phyloP scores from a whole-genome alignment of 2,888 invertebrate species.

The Parnassius smintheus region DNA sequence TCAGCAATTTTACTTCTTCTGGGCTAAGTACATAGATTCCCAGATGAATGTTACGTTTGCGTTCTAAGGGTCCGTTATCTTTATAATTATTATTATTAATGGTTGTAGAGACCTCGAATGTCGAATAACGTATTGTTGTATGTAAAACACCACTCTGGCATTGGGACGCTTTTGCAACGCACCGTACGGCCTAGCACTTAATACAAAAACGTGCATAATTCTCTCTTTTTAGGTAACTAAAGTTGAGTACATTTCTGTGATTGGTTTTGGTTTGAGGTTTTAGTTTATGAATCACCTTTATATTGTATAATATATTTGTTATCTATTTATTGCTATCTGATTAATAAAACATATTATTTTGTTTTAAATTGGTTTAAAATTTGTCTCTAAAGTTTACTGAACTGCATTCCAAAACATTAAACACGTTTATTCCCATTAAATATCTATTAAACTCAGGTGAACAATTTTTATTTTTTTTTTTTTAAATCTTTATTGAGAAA shows the following conservation, averaged over 20 bases:
- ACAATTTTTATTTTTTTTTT: not conserved
- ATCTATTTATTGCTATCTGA: conserved; percentile 6
- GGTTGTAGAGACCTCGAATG: too few relatives aligned
- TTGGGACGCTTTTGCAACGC: too few relatives aligned
- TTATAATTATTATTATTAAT: too few relatives aligned
- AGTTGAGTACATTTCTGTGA: conserved; percentile 31
- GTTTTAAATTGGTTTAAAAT: conserved; percentile 8
- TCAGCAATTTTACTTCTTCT: too few relatives aligned
- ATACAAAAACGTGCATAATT: conserved; percentile 6
- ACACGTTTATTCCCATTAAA: not conserved
- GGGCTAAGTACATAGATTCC: too few relatives aligned
- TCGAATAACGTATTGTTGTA: too few relatives aligned
- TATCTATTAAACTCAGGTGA: not conserved
- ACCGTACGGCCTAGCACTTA: not conserved
- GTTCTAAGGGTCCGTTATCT: too few relatives aligned
- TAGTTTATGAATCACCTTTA: conserved; percentile 12
- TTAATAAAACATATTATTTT: conserved; percentile 11
- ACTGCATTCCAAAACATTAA: conserved; percentile 19
- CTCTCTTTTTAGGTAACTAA: conserved; percentile 10
- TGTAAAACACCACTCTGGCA: too few relatives aligned
- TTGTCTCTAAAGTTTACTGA: conserved; percentile 1
- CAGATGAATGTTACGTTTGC: too few relatives aligned
- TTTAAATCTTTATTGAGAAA: too few relatives aligned
- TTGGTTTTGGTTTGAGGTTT: conserved; percentile 36
- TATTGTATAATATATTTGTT: conserved; percentile 24